Base-by-base conservation (phyloP, 1,140 invertebrate species). In the Drosophila arawakana region DNA sequence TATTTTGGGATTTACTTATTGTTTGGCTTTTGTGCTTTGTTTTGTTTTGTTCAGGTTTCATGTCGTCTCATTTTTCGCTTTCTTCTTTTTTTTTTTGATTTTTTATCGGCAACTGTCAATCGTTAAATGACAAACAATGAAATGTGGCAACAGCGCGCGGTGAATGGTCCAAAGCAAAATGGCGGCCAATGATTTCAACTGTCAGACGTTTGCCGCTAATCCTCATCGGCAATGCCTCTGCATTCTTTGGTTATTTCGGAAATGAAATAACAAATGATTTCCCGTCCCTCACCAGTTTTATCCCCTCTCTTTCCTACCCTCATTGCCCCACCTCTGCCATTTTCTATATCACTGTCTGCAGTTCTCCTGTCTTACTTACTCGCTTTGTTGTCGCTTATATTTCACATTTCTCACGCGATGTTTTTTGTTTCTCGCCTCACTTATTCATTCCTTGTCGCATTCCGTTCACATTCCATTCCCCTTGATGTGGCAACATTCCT, bases 71-170 rank as follows among this genome's bases (percentile, higher is more conserved):
- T 62, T 54, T 30, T 67, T 55, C 9, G 5, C 18, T 50, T 50
- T 13, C 3, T 15, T 9, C 46, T 49, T 44, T 47, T 50, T 59
- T 44, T 58, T 34, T 61, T 34, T 54, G 34, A 7, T 11, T 25
- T 18, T 75, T 88, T 88, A 88, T 89, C 84, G 68, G 52, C 65
- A 73, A 73, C 80, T 88, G 84, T 88, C 84, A 88, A 88, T 88
- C 84, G 84, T 76, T 89, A 89, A 88, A 88, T 89, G 83, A 89
- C 84, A 88, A 89, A 89, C 83, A 89, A 89, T 82, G 84, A 83
- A 89, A 83, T 83, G 76, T 71, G 83, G 55, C 79, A 68, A 73
- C 61, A 30, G 50, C 60, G 72, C 67, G 43, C n/a, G 50, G 54
- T 34, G 63, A 44, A 25, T 49, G 46, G 62, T 62, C 39, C 61